A percentile compares a stretch with the other conserved stretches of the same genome.
Evolutionary conservation across 2,888 invertebrate species (phyloP).

Genomic region (Leptogaster cylindrica): DNA sequence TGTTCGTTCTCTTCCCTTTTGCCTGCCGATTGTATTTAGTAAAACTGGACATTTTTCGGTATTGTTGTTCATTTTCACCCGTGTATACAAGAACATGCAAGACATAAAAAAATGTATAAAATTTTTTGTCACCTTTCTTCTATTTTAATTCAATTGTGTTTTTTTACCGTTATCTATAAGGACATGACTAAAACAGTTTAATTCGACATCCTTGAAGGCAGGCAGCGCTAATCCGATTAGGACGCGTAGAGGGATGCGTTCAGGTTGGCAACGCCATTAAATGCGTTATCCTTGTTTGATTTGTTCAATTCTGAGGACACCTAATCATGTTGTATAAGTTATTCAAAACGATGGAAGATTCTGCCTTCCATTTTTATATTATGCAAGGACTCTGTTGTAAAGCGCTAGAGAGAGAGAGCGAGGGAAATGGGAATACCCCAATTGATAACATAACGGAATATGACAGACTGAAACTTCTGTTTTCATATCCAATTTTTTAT

Average conservation of each 20-base stretch:
- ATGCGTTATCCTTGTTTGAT: slow-evolving; percentile 9
- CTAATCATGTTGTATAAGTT: slow-evolving; percentile 22
- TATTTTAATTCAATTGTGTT: too few relatives aligned
- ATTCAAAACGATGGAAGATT: too few relatives aligned
- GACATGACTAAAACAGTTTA: slow-evolving; percentile 17
- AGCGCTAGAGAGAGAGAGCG: background rate
- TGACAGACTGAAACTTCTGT: slow-evolving; percentile 4
- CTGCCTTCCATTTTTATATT: background rate
- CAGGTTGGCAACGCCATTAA: background rate
- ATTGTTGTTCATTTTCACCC: too few relatives aligned
- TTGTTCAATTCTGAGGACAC: background rate
- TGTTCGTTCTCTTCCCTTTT: too few relatives aligned
- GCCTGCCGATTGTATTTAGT: too few relatives aligned
- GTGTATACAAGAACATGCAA: too few relatives aligned
- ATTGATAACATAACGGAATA: background rate
- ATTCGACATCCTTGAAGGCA: background rate
- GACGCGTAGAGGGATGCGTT: background rate
- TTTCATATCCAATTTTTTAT: background rate
- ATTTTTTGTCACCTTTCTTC: too few relatives aligned
- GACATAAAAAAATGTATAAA: too few relatives aligned
- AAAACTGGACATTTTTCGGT: too few relatives aligned
- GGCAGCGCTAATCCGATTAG: slow-evolving; percentile 28
- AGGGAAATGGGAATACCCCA: background rate
- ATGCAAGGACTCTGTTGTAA: background rate
- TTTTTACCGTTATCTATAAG: too few relatives aligned